Base-by-base conservation (phyloP, 2,797 vertebrate species). In the Pampus argenteus region DNA sequence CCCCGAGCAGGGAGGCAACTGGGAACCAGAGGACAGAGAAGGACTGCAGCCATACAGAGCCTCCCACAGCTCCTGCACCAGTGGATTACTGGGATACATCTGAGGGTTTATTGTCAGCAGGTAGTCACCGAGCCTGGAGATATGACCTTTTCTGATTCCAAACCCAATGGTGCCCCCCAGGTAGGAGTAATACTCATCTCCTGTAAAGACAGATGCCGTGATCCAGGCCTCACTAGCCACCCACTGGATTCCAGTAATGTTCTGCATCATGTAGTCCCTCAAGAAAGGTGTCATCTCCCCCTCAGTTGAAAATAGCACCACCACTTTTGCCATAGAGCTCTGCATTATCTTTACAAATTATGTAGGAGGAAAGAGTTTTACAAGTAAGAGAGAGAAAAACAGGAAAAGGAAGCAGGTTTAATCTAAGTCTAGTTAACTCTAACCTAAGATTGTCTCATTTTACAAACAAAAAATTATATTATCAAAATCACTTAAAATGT, bases 171-270 rank as follows among this genome's bases (percentile, higher is more conserved):
- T 92, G 18, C 94, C 94, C 5, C 92, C 93, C 4, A 95, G 67
- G 66, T 82, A 93, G 5, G 91, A 91, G 66, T 91, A 92, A 71
- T 89, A 94, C 47, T 94, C 82, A 17, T 76, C 92, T 36, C 87
- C 86, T 50, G 91, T 86, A 31, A 95, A 94, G 28, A 94, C 81
- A 22, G 93, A 93, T 8, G 93, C 85, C 44, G 94, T 95, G 52
- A 93, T 82, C 93, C 93, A 95, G 31, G 93, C 93, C 66, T 95
- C 94, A 25, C 94, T 94, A 9, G 94, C 94, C 51, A 95, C 89
- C 94, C 93, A 95, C 49, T 94, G 93, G 61, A 94, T 93, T 17
- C 92, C 94, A 50, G 92, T 94, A 52, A 95, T 88, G 74, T 95
- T 95, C 66, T 92, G 86, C 9, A 38, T 76, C 89, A 94, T 93